phyloP scores from a whole-genome alignment of 2,888 invertebrate species.

The Lithophane leautieri region DNA sequence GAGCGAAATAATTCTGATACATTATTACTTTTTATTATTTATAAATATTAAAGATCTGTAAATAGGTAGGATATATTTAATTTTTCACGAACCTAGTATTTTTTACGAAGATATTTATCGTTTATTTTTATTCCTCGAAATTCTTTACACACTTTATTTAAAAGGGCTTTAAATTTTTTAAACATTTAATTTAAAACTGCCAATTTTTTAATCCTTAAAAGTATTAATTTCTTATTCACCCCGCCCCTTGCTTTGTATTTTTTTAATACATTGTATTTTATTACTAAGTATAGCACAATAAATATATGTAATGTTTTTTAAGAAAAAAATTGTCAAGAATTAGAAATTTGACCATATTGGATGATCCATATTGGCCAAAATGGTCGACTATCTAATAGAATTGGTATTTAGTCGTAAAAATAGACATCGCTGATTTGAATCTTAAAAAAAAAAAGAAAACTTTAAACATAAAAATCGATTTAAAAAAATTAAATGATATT shows the following conservation, averaged over 20 bases:
- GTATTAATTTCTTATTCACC: constrained; percentile 62
- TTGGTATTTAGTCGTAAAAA: constrained; percentile 74
- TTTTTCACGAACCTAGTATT: constrained; percentile 46
- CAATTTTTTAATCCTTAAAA: constrained; percentile 63
- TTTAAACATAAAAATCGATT: not conserved
- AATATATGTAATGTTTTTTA: constrained; percentile 67
- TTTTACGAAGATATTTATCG: constrained; percentile 54
- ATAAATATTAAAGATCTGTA: constrained; percentile 62
- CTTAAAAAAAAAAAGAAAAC: constrained; percentile 16
- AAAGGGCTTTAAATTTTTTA: constrained; percentile 54
- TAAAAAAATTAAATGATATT: not conserved
- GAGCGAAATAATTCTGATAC: constrained; percentile 28
- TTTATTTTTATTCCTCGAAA: constrained; percentile 41
- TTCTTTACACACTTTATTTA: constrained; percentile 23
- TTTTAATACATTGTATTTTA: constrained; percentile 59
- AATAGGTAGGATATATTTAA: constrained; percentile 68
- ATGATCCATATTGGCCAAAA: constrained; percentile 70
- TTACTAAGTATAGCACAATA: constrained; percentile 65
- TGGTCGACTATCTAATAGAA: constrained; percentile 87
- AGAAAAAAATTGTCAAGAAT: constrained; percentile 74
- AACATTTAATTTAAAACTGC: constrained; percentile 66
- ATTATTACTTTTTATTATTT: constrained; percentile 45
- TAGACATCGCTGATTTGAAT: constrained; percentile 53
- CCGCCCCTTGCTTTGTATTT: constrained; percentile 62
- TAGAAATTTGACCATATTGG: constrained; percentile 88